Base-by-base conservation (phyloP, 2,888 invertebrate genomes). In the Aradus depressus region DNA sequence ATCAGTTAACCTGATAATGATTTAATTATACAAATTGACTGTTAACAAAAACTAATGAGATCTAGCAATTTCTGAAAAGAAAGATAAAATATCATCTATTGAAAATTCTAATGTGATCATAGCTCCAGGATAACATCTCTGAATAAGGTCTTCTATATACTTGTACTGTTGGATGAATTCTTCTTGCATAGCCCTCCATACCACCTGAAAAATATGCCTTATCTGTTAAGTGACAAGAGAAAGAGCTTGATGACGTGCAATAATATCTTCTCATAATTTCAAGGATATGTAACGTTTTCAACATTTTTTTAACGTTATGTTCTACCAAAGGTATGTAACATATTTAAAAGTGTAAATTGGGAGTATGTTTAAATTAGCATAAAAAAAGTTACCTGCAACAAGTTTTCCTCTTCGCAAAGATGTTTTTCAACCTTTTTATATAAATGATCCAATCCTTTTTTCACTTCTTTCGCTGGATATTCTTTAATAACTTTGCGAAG, bases 161-260 rank as follows among this genome's bases (percentile, higher is more conserved):
- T 88, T 90, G 70, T 96, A 92, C 68, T 97, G 97, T 61, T 86
- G 83, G 62, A 98, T 87, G 70, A 98, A 97, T 74, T 97, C 96
- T 68, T 96, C 92, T 74, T 97, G 96, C 96, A 98, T 96, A 62
- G 93, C 90, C 66, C 92, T 80, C 98, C 98, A 98, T 52, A 98
- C 97, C 44, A 98, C 97, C 80, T 88, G 71, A 5, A 63, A 63
- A 64, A 53, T 10, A 53, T n/a, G n/a, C n/a, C n/a, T n/a, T n/a
- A n/a, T n/a, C n/a, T n/a, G n/a, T n/a, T n/a, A n/a, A n/a, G n/a
- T n/a, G n/a, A n/a, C n/a, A n/a, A n/a, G n/a, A n/a, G n/a, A 10
- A 31, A 31, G 8, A 31, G 8, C n/a, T 12, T 31, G 12, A 10
- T 31, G 12, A 8, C n/a, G 8, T 31, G 31, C 31, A 31, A 31